phyloP scores from a whole-genome alignment of 2,797 vertebrate species.

The Gephyroberyx darwinii region DNA sequence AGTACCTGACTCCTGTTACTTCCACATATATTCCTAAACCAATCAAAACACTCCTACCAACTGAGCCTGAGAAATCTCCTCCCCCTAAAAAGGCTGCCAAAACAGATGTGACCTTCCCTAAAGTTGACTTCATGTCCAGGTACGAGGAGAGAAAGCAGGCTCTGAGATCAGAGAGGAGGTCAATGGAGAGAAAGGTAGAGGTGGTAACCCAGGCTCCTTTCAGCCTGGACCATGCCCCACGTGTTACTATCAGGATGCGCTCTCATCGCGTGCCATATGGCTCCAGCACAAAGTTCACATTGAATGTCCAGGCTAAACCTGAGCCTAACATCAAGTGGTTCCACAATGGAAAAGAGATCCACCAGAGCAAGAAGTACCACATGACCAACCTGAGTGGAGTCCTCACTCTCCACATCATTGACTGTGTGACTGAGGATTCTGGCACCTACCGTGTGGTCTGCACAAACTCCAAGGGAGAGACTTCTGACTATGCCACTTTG shows the following conservation, averaged over 20 bases:
- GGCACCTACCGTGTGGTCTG: slow-evolving; percentile 95
- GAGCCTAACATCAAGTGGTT: slow-evolving; percentile 93
- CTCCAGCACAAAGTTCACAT: slow-evolving; percentile 90
- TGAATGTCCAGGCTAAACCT: slow-evolving; percentile 95
- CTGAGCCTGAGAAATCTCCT: slow-evolving; percentile 78
- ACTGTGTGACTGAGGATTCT: slow-evolving; percentile 91
- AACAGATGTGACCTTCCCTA: slow-evolving; percentile 84
- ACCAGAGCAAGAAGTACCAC: slow-evolving; percentile 88
- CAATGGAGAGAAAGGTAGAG: slow-evolving; percentile 83
- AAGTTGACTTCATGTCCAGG: slow-evolving; percentile 93
- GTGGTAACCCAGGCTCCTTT: slow-evolving; percentile 92
- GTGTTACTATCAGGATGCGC: slow-evolving; percentile 95
- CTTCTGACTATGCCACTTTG: slow-evolving; percentile 94
- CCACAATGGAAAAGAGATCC: slow-evolving; percentile 91
- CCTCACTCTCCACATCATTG: slow-evolving; percentile 90
- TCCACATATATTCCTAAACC: slow-evolving; percentile 88
- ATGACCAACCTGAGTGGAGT: slow-evolving; percentile 93
- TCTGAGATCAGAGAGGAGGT: slow-evolving; percentile 88
- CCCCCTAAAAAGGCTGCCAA: slow-evolving; percentile 79
- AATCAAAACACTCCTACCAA: slow-evolving; percentile 82
- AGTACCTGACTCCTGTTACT: slow-evolving; percentile 78
- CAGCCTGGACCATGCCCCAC: slow-evolving; percentile 92
- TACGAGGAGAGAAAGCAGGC: slow-evolving; percentile 96
- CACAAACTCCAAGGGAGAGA: slow-evolving; percentile 93
- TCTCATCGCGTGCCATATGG: slow-evolving; percentile 92